A percentile compares a stretch with the other conserved stretches of the same genome.
phyloP scores from a whole-genome alignment of 1,140 invertebrate species.

The Calosoma granatense region DNA sequence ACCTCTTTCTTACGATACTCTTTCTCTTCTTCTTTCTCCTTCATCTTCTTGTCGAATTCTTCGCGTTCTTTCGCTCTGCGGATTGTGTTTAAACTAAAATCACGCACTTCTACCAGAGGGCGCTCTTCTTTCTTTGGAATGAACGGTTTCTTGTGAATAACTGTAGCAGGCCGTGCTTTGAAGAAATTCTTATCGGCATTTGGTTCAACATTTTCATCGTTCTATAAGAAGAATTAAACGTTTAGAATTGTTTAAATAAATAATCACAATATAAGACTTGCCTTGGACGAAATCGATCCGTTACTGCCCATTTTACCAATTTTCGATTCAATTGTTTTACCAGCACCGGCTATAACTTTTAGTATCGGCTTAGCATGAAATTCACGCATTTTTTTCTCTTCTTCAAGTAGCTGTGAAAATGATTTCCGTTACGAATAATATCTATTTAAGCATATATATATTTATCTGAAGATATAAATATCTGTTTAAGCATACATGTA shows the following conservation, averaged over 20 bases:
- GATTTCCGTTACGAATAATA: conserved; percentile 1
- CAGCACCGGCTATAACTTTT: conserved; percentile 19
- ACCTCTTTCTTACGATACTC: conserved; percentile 18
- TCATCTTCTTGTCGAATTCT: conserved; percentile 34
- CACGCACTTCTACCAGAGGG: conserved; percentile 23
- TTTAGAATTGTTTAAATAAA: no score
- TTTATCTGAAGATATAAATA: conserved; percentile 13
- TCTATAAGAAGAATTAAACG: neutral
- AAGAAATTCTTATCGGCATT: conserved; percentile 29
- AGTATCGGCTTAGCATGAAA: conserved; percentile 37
- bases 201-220: conserved; percentile 19
- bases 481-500: neutral
- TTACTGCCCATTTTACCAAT: neutral
- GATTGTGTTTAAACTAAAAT: conserved; percentile 40
- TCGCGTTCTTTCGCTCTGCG: conserved; percentile 34
- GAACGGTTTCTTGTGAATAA: conserved; percentile 42
- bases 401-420: conserved; percentile 28
- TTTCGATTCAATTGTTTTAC: neutral
- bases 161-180: conserved; percentile 36
- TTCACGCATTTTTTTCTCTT: conserved; percentile 32
- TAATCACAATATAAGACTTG: no score
- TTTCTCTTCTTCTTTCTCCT: conserved; percentile 34
- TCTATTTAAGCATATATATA: neutral
- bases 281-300: neutral
- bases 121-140: conserved; percentile 30